Percentiles rank a stretch among this genome's conserved stretches.
phyloP scores from a whole-genome alignment of 2,888 invertebrate genomes.

The Conomelus anceps region DNA sequence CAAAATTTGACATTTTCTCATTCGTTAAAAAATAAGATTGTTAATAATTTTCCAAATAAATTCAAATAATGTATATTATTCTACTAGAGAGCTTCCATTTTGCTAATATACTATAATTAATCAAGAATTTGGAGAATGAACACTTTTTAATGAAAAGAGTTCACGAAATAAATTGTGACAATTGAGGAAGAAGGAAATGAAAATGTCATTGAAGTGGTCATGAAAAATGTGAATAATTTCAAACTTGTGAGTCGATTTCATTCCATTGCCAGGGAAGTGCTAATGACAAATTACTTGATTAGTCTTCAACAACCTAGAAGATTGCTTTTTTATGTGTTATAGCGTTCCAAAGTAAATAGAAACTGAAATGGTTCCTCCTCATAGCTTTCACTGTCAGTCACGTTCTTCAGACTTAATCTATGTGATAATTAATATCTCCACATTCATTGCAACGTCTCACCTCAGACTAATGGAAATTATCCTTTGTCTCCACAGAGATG shows the following conservation, averaged over 20 bases:
- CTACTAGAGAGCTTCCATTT: too few species aligned
- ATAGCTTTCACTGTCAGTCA: not conserved
- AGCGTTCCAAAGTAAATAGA: not conserved
- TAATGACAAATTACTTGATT: not conserved
- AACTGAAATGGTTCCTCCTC: not conserved
- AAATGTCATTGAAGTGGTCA: too few species aligned
- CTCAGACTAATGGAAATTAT: not conserved
- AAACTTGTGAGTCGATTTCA: not conserved
- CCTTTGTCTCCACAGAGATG: not conserved
- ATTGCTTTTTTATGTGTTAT: not conserved
- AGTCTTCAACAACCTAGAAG: not conserved
- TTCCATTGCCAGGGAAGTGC: not conserved
- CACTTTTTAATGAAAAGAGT: too few species aligned
- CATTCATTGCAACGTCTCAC: not conserved
- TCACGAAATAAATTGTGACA: too few species aligned
- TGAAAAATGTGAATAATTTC: too few species aligned
- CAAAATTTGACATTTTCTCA: too few species aligned
- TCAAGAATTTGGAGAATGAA: too few species aligned
- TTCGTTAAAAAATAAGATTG: too few species aligned
- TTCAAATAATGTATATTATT: too few species aligned
- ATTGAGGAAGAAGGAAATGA: too few species aligned
- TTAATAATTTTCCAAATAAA: too few species aligned
- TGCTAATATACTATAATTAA: too few species aligned
- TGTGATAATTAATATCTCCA: not conserved
- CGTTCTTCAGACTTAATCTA: not conserved